phyloP scores from a whole-genome alignment of 2,888 invertebrate genomes.

The Patella caerulea region DNA sequence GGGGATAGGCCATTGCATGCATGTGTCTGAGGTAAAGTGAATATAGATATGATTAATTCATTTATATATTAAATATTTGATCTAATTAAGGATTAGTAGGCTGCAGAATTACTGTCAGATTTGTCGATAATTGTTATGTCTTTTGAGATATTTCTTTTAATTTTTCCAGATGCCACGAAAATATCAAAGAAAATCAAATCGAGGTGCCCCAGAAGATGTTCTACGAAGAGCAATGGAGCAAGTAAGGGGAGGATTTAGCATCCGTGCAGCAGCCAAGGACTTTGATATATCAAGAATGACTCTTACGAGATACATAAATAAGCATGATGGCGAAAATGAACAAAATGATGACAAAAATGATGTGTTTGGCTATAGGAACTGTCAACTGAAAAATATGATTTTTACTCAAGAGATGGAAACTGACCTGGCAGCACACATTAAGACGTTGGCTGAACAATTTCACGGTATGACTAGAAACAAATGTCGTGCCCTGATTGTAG shows the following conservation, averaged over 20 bases:
- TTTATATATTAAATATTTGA: no score
- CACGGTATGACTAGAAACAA: constrained; percentile 23
- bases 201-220: constrained; percentile 8
- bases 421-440: constrained; percentile 22
- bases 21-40: no score
- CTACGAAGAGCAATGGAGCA: neutral
- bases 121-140: no score
- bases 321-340: neutral
- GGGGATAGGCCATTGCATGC: no score
- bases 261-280: constrained; percentile 16
- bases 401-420: constrained; percentile 19
- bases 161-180: neutral
- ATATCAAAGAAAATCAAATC: neutral
- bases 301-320: constrained; percentile 13
- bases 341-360: neutral
- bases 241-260: neutral
- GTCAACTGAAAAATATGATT: constrained; percentile 13
- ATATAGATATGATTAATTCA: no score
- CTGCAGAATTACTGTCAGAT: no score
- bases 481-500: neutral
- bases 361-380: constrained; percentile 4
- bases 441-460: constrained; percentile 15
- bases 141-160: neutral
- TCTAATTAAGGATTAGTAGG: no score
- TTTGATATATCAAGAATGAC: constrained; percentile 24